These are phyloP conservation scores for Lasioglossum marginatum DNA, from an alignment of 2,888 invertebrate genomes.

Conservation along the genomic window DNA sequence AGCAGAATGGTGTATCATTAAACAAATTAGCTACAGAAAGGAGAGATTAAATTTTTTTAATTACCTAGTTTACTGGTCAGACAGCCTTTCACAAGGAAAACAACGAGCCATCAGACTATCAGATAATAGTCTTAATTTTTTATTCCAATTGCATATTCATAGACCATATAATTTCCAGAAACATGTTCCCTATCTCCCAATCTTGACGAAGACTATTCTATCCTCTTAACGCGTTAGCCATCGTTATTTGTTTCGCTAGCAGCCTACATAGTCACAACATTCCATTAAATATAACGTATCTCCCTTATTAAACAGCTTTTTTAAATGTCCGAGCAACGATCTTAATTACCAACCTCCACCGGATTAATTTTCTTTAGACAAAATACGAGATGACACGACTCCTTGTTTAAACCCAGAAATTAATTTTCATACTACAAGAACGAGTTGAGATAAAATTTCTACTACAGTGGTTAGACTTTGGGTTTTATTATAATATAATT, in stretches of 20 bases:
- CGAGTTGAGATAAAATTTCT: not conserved
- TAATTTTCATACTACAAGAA: not conserved
- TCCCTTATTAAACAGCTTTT: not conserved
- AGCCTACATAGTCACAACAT: not conserved
- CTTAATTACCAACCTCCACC: not conserved
- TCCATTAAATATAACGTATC: not conserved
- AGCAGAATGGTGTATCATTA: not conserved
- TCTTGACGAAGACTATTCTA: not conserved
- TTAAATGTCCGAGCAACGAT: not conserved
- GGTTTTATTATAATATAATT: not conserved
- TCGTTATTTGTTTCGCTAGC: slow-evolving; percentile 7
- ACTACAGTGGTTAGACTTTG: not conserved
- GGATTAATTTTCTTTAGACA: not conserved
- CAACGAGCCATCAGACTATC: not conserved
- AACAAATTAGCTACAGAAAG: not conserved
- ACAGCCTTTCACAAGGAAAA: not conserved
- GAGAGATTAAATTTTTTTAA: not conserved
- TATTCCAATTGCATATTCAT: not conserved
- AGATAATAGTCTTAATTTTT: not conserved
- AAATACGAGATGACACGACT: not conserved
- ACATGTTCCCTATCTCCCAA: not conserved
- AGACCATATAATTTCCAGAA: not conserved
- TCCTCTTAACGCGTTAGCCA: not conserved
- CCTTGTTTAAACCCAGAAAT: not conserved
- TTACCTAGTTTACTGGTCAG: not conserved